phyloP scores from a whole-genome alignment of 2,888 invertebrate species.

The Bembecia ichneumoniformis region DNA sequence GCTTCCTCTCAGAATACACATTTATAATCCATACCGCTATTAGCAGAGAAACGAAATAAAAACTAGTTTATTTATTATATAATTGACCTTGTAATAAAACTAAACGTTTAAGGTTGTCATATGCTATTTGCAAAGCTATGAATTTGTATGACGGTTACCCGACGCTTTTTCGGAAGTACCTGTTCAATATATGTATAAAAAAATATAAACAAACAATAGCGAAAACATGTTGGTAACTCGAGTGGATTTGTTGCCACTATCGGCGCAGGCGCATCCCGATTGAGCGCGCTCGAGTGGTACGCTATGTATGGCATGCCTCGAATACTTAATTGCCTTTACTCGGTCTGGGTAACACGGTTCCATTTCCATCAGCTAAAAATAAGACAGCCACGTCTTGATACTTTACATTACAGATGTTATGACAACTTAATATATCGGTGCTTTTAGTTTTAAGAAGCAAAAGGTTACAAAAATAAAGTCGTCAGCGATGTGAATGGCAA shows the following conservation, averaged over 20 bases:
- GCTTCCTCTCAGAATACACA: constrained; percentile 28
- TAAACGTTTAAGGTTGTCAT: background rate
- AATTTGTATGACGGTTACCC: no score
- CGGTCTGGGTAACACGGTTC: constrained; percentile 33
- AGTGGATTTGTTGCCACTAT: background rate
- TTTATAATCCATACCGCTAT: constrained; percentile 21
- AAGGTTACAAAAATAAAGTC: background rate
- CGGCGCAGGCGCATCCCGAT: constrained; percentile 39
- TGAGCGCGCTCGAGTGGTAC: constrained; percentile 42
- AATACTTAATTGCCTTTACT: constrained; percentile 42
- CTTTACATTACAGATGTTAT: background rate
- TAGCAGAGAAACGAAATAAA: constrained; percentile 7
- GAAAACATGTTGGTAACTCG: background rate
- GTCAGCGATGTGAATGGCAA: constrained; percentile 24
- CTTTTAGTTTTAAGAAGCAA: background rate
- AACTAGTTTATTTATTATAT: no score
- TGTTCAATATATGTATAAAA: no score
- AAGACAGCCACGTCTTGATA: constrained; percentile 1
- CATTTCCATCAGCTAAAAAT: constrained; percentile 18
- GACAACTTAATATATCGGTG: background rate
- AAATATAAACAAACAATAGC: no score
- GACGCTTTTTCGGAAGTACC: no score
- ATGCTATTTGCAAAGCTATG: background rate
- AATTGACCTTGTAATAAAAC: constrained; percentile 21
- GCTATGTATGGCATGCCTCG: constrained; percentile 26